Conservation (phyloP, 2,113 vertebrate species). For the Sinocyclocheilus rhinocerous region DNA sequence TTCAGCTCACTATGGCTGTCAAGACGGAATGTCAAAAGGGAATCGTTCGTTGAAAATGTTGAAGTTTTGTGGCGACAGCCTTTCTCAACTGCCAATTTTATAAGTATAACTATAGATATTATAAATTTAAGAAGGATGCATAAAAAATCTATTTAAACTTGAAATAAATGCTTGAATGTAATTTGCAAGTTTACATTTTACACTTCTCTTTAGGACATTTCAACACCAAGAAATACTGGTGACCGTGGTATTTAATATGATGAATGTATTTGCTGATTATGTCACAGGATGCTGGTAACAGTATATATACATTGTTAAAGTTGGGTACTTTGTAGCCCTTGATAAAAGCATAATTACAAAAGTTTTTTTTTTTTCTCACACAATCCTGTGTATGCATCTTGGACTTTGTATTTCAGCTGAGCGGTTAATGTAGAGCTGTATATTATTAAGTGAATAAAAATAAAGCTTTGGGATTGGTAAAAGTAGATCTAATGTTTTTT, state of each 20-base stretch:
- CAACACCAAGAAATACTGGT: not conserved
- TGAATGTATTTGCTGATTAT: slow-evolving; percentile 52
- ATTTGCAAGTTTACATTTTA: slow-evolving; percentile 55
- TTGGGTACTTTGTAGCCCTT: slow-evolving; percentile 1
- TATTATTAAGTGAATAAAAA: slow-evolving; percentile 41
- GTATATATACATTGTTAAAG: not conserved
- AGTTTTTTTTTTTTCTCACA: not conserved
- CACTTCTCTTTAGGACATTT: slow-evolving; percentile 28
- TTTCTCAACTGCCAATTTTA: slow-evolving; percentile 47
- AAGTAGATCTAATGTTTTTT: not conserved
- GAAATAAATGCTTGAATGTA: slow-evolving; percentile 55
- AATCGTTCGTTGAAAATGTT: not conserved
- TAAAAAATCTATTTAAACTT: slow-evolving; percentile 32
- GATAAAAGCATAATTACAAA: not conserved
- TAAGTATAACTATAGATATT: slow-evolving; percentile 24
- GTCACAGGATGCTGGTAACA: not conserved
- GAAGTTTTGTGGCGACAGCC: not conserved
- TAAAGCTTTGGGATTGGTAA: slow-evolving; percentile 33
- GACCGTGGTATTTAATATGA: slow-evolving; percentile 30
- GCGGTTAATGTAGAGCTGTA: slow-evolving; percentile 38
- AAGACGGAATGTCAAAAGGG: slow-evolving; percentile 28
- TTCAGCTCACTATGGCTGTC: not conserved
- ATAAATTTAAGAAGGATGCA: slow-evolving; percentile 27
- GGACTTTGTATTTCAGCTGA: slow-evolving; percentile 41
- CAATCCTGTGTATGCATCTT: slow-evolving; percentile 39